These are phyloP conservation scores for Apeltes quadracus DNA, from an alignment of 2,113 vertebrate genomes.

Conservation along the genomic window DNA sequence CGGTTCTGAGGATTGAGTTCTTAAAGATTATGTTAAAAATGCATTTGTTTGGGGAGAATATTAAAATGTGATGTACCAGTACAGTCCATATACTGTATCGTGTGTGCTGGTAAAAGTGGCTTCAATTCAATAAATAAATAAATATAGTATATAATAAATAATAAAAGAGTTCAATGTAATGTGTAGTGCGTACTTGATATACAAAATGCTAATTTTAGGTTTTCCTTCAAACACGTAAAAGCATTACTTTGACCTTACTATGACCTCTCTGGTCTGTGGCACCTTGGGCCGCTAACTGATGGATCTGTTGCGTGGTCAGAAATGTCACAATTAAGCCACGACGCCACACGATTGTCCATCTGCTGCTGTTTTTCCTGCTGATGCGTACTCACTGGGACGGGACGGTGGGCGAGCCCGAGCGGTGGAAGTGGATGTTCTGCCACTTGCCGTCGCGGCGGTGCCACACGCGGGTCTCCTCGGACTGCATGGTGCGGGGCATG, in stretches of 20 bases:
- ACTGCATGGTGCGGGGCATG: conserved; percentile 97
- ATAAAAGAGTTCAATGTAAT: no score
- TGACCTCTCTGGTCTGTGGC: background rate
- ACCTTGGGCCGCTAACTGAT: background rate
- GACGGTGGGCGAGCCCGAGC: conserved; percentile 93
- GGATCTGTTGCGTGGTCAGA: no score
- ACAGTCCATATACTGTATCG: background rate
- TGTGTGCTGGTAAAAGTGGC: background rate
- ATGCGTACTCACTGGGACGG: conserved; percentile 94
- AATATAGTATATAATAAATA: no score
- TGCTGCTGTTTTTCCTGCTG: conserved; percentile 4
- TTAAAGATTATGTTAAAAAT: background rate
- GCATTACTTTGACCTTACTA: background rate
- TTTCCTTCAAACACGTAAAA: background rate
- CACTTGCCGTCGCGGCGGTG: conserved; percentile 97
- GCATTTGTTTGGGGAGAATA: background rate
- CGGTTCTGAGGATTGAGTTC: background rate
- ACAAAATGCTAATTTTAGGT: background rate
- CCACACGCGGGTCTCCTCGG: conserved; percentile 97
- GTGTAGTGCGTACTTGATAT: background rate
- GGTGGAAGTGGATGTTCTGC: conserved; percentile 99
- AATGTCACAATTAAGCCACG: no score
- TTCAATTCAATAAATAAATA: background rate
- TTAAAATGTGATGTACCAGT: no score
- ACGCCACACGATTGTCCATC: no score